Base-by-base conservation (phyloP, 2,797 vertebrate genomes). In the Siniperca scherzeri region DNA sequence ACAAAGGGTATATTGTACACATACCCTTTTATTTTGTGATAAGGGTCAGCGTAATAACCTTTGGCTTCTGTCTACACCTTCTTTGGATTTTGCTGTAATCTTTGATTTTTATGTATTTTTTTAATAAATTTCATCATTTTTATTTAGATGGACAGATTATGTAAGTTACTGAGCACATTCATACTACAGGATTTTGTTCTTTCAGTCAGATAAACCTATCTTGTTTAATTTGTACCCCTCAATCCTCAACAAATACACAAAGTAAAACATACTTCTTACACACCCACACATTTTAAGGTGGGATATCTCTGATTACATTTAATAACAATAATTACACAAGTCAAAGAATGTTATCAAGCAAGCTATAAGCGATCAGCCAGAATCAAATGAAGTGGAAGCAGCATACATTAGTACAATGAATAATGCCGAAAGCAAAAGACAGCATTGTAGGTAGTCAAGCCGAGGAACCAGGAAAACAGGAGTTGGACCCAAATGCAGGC, bases 311-410 rank as follows among this genome's bases (percentile, higher is more conserved):
- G 75, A 87, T 88, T 81, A 83, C 66, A 75, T 76, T 80, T 85
- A 81, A 83, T 87, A 69, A 70, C 72, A 83, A 77, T 85, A 88
- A 88, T 87, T 81, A 83, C 46, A 70, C 46, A 75, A 87, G 82
- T 87, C 70, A 80, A 57, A 50, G 66, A 82, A 77, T 73, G 74
- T 74, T 85, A 87, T 87, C 85, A 89, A 68, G 77, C 65, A 52
- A 69, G 52, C 65, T 64, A 44, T 52, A 56, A 53, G 79, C 74
- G 42, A 73, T 74, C 52, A 81, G 19, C 25, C 62, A 57, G 66
- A 82, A 78, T 66, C 77, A 86, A 72, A 85, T 76, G 77, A 81
- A 59, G 46, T 56, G 65, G 74, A 65, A 70, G 67, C 62, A 19
- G 70, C 80, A 87, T 73, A 69, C 48, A 59, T 84, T 48, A 61